Evolutionary conservation across 23 tunicate species (phyloP), one percentile per base, ranked within the genome.

Genomic region (Corella eumyota): DNA sequence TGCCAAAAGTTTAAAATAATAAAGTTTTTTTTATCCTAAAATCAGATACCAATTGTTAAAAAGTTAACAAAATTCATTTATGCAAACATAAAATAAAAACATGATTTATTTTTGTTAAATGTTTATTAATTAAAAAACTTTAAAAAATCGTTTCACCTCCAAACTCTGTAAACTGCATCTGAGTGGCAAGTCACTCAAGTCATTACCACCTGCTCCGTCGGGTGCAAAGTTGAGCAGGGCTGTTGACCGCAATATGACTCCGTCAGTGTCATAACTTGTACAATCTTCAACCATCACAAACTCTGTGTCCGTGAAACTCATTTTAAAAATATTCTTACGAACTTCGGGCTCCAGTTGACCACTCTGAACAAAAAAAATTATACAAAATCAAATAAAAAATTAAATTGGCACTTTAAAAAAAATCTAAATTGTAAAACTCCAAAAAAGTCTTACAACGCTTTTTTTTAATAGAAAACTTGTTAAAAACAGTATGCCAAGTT

Each of bases 291-390:
- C 63, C 33, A 93, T 37, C 6, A 93, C 95, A 60, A 93, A 93
- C 68, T 93, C 99, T 21, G 99, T 93, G 40, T 79, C 60, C 36
- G 93, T 79, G 56, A 93, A 67, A 71, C 69, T 79, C 36, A 80
- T 22, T 32, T 70, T 84, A 37, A 93, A 30, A 50, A 73, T 71
- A 1, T 45, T 62, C 26, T 45, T 34, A 28, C 60, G 60, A 11
- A 45, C 53, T 25, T 51, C 78, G 1, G 67, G 72, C n/a, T 73
- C 50, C 48, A 70, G 66, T 38, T 68, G 69, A 15, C 85, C 85
- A 0, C 60, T 57, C 82, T 75, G 60, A 25, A 45, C 19, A 15
- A 53, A 25, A 67, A 27, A 54, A 62, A 62, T 5, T 6, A 58
- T 26, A 26, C 40, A 7, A 25, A 58, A 6, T 58, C 6, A 25